These are phyloP conservation scores for Athalia cordata DNA, from an alignment of 2,888 invertebrate species.

Conservation along the genomic window DNA sequence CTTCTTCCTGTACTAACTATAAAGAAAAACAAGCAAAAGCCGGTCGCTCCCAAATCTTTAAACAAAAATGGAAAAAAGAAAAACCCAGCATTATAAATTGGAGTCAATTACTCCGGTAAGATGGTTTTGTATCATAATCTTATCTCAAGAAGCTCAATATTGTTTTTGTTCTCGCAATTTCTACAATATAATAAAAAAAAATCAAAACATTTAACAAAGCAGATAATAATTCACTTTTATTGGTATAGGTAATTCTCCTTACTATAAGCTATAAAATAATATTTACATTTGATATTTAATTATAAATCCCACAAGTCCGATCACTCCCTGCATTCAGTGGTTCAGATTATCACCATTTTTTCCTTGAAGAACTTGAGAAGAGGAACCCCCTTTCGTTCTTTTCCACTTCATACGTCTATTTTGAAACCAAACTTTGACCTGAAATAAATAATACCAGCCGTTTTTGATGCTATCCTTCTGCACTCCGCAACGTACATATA, in stretches of 20 bases:
- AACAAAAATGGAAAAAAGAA: constrained; percentile 5
- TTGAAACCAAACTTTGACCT: constrained; percentile 95
- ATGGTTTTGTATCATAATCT: neutral
- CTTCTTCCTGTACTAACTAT: neutral
- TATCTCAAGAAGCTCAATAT: neutral
- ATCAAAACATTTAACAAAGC: neutral
- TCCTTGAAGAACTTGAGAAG: neutral
- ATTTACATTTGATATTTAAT: constrained; percentile 29
- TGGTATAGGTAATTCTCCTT: neutral
- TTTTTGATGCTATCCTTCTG: neutral
- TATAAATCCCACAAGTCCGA: neutral
- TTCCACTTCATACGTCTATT: constrained; percentile 95
- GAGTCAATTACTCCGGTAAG: neutral
- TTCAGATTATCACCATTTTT: constrained; percentile 29
- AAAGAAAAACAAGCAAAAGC: neutral
- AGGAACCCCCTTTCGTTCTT: constrained; percentile 81
- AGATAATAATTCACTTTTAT: neutral
- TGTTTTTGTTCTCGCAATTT: too few relatives aligned
- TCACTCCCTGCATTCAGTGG: constrained; percentile 27
- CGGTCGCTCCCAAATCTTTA: neutral
- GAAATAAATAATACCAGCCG: constrained; percentile 52
- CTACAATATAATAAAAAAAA: neutral
- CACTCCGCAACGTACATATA: neutral
- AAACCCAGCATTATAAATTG: neutral
- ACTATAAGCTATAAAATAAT: constrained; percentile 29